phyloP scores from a whole-genome alignment of 2,797 vertebrate species.

The Sebastolobus altivelis region DNA sequence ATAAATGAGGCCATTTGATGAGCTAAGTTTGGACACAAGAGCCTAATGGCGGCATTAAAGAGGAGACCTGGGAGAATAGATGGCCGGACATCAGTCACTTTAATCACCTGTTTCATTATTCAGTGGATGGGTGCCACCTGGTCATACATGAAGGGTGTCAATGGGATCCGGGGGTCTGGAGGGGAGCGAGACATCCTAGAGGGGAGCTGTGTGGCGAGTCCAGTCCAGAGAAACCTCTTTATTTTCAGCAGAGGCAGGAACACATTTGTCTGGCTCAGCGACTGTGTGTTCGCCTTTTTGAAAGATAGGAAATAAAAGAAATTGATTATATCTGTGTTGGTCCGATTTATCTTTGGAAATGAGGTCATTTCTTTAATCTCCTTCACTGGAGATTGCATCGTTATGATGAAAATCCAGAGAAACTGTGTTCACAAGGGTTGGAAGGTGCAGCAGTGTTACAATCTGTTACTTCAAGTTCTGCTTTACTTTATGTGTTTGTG shows the following conservation, averaged over 20 bases:
- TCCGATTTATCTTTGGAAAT: conserved; percentile 69
- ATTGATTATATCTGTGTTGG: conserved; percentile 69
- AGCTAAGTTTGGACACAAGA: conserved; percentile 83
- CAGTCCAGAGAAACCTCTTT: conserved; percentile 48
- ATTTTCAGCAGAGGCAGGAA: conserved; percentile 47
- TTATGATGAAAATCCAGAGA: conserved; percentile 69
- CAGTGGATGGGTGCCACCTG: conserved; percentile 78
- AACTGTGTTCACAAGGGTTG: conserved; percentile 46
- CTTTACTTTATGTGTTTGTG: conserved; percentile 37
- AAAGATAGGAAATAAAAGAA: conserved; percentile 73
- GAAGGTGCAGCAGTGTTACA: conserved; percentile 52
- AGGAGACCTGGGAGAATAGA: conserved; percentile 75
- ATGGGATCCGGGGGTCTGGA: conserved; percentile 52
- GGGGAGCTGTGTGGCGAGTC: conserved; percentile 28
- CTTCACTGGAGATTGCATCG: conserved; percentile 67
- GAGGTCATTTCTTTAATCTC: conserved; percentile 70
- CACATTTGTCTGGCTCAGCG: conserved; percentile 52
- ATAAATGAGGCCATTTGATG: conserved; percentile 81
- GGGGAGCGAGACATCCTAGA: conserved; percentile 45
- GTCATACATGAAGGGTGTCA: conserved; percentile 81
- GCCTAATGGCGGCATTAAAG: conserved; percentile 78
- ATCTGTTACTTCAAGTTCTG: conserved; percentile 48
- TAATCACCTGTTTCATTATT: conserved; percentile 86
- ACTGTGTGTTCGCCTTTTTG: conserved; percentile 48
- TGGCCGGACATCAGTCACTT: conserved; percentile 82